These are phyloP conservation scores for Oscheius sp. DNA, from an alignment of 2,888 invertebrate genomes.

Conservation along the genomic window DNA sequence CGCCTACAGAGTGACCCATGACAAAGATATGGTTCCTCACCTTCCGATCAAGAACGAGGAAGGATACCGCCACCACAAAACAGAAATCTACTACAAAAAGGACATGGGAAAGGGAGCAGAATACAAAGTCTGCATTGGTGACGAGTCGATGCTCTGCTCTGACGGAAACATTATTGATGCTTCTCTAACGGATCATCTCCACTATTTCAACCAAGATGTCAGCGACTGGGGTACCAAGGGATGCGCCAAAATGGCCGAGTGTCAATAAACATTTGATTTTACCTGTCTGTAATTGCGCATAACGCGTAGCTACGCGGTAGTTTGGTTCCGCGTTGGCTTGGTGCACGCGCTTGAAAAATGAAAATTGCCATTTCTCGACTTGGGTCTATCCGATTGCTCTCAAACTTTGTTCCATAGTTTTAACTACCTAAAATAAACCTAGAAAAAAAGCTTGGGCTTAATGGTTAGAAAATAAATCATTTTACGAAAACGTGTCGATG, in stretches of 20 bases:
- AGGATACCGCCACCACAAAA: constrained; percentile 58
- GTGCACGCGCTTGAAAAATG: no score
- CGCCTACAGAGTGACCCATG: constrained; percentile 57
- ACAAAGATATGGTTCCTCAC: constrained; percentile 59
- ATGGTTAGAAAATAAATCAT: no score
- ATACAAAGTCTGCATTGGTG: constrained; percentile 51
- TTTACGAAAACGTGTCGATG: no score
- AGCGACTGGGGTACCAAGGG: constrained; percentile 26
- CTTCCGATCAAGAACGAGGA: constrained; percentile 56
- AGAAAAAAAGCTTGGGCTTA: no score
- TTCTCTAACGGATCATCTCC: constrained; percentile 57
- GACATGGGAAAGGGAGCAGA: constrained; percentile 48
- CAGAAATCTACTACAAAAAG: constrained; percentile 61
- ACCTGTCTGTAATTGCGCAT: no score
- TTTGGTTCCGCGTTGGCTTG: no score
- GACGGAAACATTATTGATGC: constrained; percentile 53
- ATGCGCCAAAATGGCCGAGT: constrained; percentile 12
- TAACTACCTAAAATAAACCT: no score
- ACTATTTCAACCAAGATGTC: constrained; percentile 21
- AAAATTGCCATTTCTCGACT: no score
- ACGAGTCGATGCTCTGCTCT: constrained; percentile 58
- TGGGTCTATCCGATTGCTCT: no score
- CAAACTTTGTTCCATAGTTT: no score
- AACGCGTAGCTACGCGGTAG: no score
- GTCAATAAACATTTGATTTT: not conserved